Evolutionary conservation across 2,888 invertebrate genomes (phyloP).

Genomic region (Drosophila algonquin): DNA sequence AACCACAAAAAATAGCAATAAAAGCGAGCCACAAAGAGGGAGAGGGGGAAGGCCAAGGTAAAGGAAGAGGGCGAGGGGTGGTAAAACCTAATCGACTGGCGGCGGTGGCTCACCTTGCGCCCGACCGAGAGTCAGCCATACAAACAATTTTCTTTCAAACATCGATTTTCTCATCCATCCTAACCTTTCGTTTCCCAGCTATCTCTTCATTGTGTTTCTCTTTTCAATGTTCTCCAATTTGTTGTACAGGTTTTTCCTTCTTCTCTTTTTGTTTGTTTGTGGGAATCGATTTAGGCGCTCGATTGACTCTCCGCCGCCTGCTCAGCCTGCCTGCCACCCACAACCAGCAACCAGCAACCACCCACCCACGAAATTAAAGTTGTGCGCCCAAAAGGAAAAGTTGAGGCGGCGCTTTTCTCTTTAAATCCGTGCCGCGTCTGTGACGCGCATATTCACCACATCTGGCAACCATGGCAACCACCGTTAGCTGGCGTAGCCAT

Average conservation of each 20-base stretch:
- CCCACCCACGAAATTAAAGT: constrained; percentile 35
- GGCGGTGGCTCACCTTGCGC: constrained; percentile 39
- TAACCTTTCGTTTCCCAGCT: constrained; percentile 25
- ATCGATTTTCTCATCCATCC: constrained; percentile 45
- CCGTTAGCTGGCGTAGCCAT: constrained; percentile 27
- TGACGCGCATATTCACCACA: constrained; percentile 61
- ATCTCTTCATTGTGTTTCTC: constrained; percentile 29
- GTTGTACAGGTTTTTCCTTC: constrained; percentile 28
- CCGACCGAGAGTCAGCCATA: constrained; percentile 18
- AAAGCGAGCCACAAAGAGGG: constrained; percentile 27
- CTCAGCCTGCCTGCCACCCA: neutral
- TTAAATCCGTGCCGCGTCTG: constrained; percentile 19
- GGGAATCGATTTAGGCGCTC: constrained; percentile 40
- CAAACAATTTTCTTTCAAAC: constrained; percentile 36
- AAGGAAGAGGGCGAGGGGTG: constrained; percentile 4
- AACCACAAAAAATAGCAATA: constrained; percentile 41
- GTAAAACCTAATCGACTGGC: constrained; percentile 25
- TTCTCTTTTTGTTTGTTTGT: constrained; percentile 8
- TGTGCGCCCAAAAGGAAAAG: constrained; percentile 22
- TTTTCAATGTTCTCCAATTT: constrained; percentile 43
- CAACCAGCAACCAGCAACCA: neutral
- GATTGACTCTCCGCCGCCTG: constrained; percentile 24
- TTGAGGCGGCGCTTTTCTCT: constrained; percentile 10
- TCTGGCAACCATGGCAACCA: constrained; percentile 49
- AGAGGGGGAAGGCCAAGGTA: constrained; percentile 5